Percentiles rank a stretch among this genome's conserved stretches.
Conservation (phyloP, 2,888 invertebrate species). For the Torymus auratus region DNA sequence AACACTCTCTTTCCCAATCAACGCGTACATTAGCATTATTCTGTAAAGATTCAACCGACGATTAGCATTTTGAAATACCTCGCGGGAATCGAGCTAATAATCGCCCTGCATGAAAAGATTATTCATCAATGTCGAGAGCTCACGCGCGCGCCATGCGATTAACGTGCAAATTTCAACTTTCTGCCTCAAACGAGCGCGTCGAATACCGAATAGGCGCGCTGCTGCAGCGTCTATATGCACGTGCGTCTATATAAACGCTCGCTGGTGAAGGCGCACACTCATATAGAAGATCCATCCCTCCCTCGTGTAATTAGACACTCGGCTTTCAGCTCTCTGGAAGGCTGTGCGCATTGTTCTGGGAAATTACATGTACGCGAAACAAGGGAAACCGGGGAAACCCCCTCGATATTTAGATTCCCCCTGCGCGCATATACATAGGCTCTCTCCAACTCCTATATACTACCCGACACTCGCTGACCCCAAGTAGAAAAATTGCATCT, state of each 20-base stretch:
- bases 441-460: not conserved
- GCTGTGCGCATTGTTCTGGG: slow-evolving; percentile 68
- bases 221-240: not conserved
- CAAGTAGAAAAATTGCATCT: slow-evolving; percentile 33
- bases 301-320: slow-evolving; percentile 75
- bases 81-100: not conserved
- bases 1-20: too few relatives aligned
- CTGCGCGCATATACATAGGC: not conserved
- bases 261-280: not conserved
- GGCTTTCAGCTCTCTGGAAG: slow-evolving; percentile 67
- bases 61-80: not conserved
- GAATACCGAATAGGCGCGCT: slow-evolving; percentile 2
- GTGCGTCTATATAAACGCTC: not conserved
- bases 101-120: not conserved
- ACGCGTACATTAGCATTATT: too few relatives aligned
- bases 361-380: slow-evolving; percentile 72
- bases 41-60: too few relatives aligned
- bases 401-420: slow-evolving; percentile 40
- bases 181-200: slow-evolving; percentile 19
- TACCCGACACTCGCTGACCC: not conserved
- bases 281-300: slow-evolving; percentile 34
- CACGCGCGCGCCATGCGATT: not conserved
- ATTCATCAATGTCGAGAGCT: not conserved
- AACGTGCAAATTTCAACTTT: slow-evolving; percentile 27
- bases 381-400: slow-evolving; percentile 69